phyloP scores from a whole-genome alignment of 2,888 invertebrate species.

The Tanytarsus gracilentus region DNA sequence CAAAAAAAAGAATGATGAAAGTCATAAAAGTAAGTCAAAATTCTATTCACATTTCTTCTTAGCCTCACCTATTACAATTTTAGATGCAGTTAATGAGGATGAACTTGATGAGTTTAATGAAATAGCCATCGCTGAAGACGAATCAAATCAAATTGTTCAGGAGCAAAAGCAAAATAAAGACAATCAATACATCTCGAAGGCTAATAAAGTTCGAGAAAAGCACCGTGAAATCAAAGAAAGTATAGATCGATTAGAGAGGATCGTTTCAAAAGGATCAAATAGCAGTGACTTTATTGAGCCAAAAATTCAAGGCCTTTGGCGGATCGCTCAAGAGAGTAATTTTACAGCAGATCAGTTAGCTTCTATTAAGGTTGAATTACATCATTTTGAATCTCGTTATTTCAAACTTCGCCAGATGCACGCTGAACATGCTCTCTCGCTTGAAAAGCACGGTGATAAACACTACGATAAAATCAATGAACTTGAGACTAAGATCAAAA shows the following conservation, averaged over 20 bases:
- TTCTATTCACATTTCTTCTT: constrained; percentile 14
- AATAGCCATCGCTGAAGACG: constrained; percentile 51
- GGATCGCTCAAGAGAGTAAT: constrained; percentile 65
- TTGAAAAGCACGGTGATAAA: constrained; percentile 40
- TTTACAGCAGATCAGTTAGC: constrained; percentile 69
- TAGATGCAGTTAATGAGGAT: constrained; percentile 65
- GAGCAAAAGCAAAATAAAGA: constrained; percentile 43
- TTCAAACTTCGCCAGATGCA: constrained; percentile 74
- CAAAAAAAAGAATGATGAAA: constrained; percentile 1
- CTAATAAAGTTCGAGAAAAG: constrained; percentile 62
- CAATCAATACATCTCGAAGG: constrained; percentile 56
- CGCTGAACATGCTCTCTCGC: constrained; percentile 65
- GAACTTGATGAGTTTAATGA: constrained; percentile 64
- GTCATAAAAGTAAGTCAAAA: constrained; percentile 53
- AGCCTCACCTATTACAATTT: constrained; percentile 23
- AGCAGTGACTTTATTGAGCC: constrained; percentile 84
- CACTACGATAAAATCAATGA: constrained; percentile 56
- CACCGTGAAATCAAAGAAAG: constrained; percentile 68
- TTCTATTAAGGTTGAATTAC: constrained; percentile 46
- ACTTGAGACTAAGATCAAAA: constrained; percentile 69
- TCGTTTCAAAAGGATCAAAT: constrained; percentile 66
- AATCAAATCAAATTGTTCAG: constrained; percentile 45
- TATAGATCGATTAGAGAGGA: constrained; percentile 58
- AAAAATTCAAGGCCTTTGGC: constrained; percentile 84
- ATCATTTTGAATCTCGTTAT: constrained; percentile 78